phyloP scores from a whole-genome alignment of 2,888 invertebrate species.

The Drosophila peninsularis region DNA sequence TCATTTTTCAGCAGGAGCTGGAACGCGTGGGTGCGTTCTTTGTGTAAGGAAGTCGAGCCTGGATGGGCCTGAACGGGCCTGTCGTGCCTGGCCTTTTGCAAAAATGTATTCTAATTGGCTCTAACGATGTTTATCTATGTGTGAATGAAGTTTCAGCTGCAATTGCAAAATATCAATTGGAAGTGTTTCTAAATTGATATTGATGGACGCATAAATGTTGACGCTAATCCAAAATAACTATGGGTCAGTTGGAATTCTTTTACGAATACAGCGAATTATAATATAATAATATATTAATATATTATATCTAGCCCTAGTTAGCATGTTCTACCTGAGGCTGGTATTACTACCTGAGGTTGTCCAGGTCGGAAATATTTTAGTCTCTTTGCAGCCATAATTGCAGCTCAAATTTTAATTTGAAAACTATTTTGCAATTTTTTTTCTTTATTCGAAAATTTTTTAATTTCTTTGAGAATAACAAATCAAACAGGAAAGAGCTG shows the following conservation, averaged over 20 bases:
- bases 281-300: no score
- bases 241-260: slow-evolving; percentile 44
- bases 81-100: background rate
- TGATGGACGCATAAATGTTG: slow-evolving; percentile 36
- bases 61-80: no score
- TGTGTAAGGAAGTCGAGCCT: slow-evolving; percentile 61
- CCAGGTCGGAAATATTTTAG: no score
- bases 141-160: slow-evolving; percentile 33
- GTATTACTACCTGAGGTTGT: no score
- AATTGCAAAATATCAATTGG: no score
- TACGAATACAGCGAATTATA: no score
- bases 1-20: slow-evolving; percentile 3
- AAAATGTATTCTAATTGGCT: slow-evolving; percentile 60
- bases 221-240: no score
- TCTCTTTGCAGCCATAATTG: background rate
- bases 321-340: no score
- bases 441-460: background rate
- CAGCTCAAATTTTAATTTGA: background rate
- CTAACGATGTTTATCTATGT: slow-evolving; percentile 61
- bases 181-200: no score
- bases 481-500: background rate
- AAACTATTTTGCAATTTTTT: background rate
- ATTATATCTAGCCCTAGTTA: no score
- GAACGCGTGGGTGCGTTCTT: slow-evolving; percentile 61
- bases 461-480: background rate